Base-by-base conservation (phyloP, 2,888 invertebrate genomes). In the Oscheius myriophilus region DNA sequence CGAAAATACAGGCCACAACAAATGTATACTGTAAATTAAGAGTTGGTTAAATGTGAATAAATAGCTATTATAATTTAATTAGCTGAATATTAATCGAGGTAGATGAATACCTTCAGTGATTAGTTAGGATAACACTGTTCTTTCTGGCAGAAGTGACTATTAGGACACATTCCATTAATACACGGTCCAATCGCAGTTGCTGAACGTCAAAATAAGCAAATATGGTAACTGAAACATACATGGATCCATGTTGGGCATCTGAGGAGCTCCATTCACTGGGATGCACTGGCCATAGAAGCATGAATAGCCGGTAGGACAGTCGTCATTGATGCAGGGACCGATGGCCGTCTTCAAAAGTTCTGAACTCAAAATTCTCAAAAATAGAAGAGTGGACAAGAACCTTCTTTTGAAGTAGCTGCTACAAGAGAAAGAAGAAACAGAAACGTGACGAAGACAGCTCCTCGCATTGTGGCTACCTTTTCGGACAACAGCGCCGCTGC, bases 241-340 rank as follows among this genome's bases (percentile, higher is more conserved):
- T 41, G 69, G 68, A 39, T 76, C 70, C 43, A 76, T 69, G 9
- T 45, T 39, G 42, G 73, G 73, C 79, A 79, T 79, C 25, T 67
- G 49, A 45, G 79, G 79, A 16, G 75, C 75, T 39, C 72, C 69
- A 16, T 72, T 73, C 11, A 67, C 69, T 42, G 79, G 76, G 33
- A 79, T 68, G 63, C 79, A 79, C 63, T 79, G 73, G 14, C 73
- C 79, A 51, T 67, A 79, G 59, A 73, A 79, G 63, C 79, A 79
- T 11, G 70, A 68, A 58, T 76, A 71, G 16, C 57, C 69, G 1
- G 65, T 25, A 18, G 75, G 79, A 52, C 79, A 79, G 21, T 67
- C 55, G 49, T 77, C 79, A 41, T 67, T 67, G 42, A 79, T 75
- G 57, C 79, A 79, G 45, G 79, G 79, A 55, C 79, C 79, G 11